phyloP scores from a whole-genome alignment of 1,140 invertebrate species.

The Nasonia giraulti region DNA sequence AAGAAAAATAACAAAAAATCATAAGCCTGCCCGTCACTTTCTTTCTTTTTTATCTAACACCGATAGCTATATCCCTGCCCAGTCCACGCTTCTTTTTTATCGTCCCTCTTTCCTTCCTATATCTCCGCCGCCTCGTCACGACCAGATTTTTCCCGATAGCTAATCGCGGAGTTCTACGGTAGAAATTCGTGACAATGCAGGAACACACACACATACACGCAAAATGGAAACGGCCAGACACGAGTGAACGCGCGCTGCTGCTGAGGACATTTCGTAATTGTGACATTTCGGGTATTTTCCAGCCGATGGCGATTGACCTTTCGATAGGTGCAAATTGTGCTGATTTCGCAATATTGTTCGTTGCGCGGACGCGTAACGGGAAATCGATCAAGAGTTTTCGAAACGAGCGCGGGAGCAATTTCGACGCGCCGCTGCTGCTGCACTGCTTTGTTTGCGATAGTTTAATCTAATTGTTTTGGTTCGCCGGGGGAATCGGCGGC shows the following conservation, averaged over 20 bases:
- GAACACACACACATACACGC: too few species aligned
- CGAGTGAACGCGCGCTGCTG: too few species aligned
- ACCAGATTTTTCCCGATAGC: background rate
- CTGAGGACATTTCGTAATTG: background rate
- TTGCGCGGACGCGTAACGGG: too few species aligned
- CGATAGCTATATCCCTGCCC: too few species aligned
- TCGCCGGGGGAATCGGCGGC: background rate
- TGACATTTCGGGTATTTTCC: background rate
- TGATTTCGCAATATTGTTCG: background rate
- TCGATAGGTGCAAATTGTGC: background rate
- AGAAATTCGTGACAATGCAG: too few species aligned
- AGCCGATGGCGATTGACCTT: background rate
- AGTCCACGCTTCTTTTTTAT: too few species aligned
- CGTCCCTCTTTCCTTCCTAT: slow-evolving; percentile 11
- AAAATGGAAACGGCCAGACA: too few species aligned
- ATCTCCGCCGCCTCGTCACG: background rate
- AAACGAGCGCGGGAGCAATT: background rate
- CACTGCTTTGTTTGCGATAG: background rate
- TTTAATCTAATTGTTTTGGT: background rate
- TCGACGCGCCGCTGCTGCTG: background rate
- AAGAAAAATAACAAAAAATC: too few species aligned
- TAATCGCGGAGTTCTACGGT: background rate
- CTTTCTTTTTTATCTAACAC: background rate
- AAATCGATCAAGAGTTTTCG: background rate
- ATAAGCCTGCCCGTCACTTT: background rate